Evolutionary conservation across 2,797 vertebrate species (phyloP).

Genomic region (Sebastes oblongus): DNA sequence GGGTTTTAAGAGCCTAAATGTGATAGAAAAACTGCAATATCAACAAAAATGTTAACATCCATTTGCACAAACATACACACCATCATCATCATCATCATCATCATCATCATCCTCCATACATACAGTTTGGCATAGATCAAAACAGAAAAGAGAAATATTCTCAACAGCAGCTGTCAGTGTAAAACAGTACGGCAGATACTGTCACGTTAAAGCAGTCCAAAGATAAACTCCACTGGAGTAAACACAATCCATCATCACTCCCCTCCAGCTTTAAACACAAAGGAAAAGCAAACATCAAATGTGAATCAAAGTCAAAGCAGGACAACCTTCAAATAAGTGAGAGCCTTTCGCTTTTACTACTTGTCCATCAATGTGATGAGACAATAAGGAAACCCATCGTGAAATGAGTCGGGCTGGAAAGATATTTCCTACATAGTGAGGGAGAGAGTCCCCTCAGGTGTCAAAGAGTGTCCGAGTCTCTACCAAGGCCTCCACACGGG

Average conservation of each 20-base stretch:
- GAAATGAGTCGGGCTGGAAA: slow-evolving; percentile 69
- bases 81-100: neutral
- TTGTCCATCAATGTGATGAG: slow-evolving; percentile 53
- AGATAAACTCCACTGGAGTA: slow-evolving; percentile 84
- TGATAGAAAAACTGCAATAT: slow-evolving; percentile 39
- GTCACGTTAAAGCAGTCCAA: slow-evolving; percentile 62
- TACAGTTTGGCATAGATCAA: slow-evolving; percentile 55
- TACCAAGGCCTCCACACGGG: slow-evolving; percentile 87
- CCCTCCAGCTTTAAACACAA: slow-evolving; percentile 57
- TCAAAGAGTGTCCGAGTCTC: slow-evolving; percentile 24
- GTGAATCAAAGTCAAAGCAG: slow-evolving; percentile 48
- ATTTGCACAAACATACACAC: slow-evolving; percentile 8
- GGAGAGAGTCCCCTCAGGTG: slow-evolving; percentile 68
- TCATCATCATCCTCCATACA: neutral
- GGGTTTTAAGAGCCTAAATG: slow-evolving; percentile 55
- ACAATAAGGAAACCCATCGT: neutral
- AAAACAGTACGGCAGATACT: slow-evolving; percentile 58
- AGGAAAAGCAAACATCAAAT: slow-evolving; percentile 38
- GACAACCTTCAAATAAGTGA: slow-evolving; percentile 49
- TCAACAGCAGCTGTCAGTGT: slow-evolving; percentile 72
- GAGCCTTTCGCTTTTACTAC: slow-evolving; percentile 48
- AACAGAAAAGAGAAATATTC: slow-evolving; percentile 80
- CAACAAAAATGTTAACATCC: slow-evolving; percentile 27
- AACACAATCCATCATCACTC: slow-evolving; percentile 60
- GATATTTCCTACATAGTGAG: slow-evolving; percentile 77